phyloP scores from a whole-genome alignment of 2,797 vertebrate genomes.

The Synanceia verrucosa region DNA sequence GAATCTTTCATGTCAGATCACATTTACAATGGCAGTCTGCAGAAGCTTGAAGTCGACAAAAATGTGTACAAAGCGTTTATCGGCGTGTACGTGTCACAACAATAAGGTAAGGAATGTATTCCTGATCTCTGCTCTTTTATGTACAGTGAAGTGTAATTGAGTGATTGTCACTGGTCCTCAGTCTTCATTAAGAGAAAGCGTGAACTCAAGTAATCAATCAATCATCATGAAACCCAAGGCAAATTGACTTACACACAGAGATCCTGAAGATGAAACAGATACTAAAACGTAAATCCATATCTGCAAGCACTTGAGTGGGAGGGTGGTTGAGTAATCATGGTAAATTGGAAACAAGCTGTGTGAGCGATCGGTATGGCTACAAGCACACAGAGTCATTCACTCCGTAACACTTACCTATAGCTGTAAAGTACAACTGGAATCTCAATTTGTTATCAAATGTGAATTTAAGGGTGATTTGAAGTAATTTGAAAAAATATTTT shows the following conservation, averaged over 20 bases:
- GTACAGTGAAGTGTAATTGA: constrained; percentile 51
- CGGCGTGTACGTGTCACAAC: constrained; percentile 5
- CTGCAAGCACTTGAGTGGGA: constrained; percentile 55
- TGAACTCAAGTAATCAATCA: constrained; percentile 60
- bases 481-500: neutral
- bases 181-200: constrained; percentile 52
- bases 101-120: constrained; percentile 39
- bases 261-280: constrained; percentile 59
- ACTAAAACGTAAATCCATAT: constrained; percentile 66
- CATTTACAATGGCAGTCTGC: constrained; percentile 16
- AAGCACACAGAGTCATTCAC: constrained; percentile 25
- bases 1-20: constrained; percentile 47
- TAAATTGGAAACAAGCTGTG: constrained; percentile 57
- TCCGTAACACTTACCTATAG: constrained; percentile 18
- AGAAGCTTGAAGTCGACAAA: constrained; percentile 19
- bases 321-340: constrained; percentile 61
- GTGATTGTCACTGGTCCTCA: constrained; percentile 57
- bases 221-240: constrained; percentile 58
- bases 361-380: constrained; percentile 46
- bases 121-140: constrained; percentile 26
- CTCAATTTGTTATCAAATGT: neutral
- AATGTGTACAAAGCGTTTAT: constrained; percentile 20
- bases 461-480: neutral
- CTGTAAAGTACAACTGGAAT: neutral
- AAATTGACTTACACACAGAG: constrained; percentile 52